Conservation (phyloP, 2,113 vertebrate genomes). For the Pygathrix nemaeus region DNA sequence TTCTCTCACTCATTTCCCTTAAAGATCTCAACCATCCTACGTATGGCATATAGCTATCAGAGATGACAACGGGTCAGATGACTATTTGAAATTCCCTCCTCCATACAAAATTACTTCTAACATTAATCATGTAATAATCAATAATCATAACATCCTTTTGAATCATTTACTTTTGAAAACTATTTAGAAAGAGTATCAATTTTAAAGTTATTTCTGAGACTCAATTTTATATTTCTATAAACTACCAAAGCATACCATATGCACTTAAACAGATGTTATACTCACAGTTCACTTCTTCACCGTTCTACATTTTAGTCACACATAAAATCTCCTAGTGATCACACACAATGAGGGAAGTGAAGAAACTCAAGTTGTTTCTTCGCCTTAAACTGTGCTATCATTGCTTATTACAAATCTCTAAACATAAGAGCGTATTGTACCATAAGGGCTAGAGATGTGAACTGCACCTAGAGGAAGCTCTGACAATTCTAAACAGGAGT, state of each 20-base stretch:
- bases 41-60: fast-evolving
- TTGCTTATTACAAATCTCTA: neutral
- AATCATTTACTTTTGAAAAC: neutral
- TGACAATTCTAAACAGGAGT: neutral
- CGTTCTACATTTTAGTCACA: neutral
- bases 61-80: neutral
- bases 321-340: neutral
- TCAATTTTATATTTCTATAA: neutral
- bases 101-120: neutral
- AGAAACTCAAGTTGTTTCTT: neutral
- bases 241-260: neutral
- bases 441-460: neutral
- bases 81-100: neutral
- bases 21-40: neutral
- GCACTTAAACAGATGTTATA: neutral
- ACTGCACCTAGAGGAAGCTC: neutral
- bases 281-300: neutral
- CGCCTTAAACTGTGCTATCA: neutral
- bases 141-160: neutral
- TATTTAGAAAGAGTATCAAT: neutral
- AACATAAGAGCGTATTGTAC: neutral
- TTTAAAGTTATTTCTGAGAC: slow-evolving; percentile 19
- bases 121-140: neutral
- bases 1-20: neutral
- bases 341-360: neutral